phyloP scores from a whole-genome alignment of 2,113 vertebrate genomes.

The Melanerpes aurifrons region DNA sequence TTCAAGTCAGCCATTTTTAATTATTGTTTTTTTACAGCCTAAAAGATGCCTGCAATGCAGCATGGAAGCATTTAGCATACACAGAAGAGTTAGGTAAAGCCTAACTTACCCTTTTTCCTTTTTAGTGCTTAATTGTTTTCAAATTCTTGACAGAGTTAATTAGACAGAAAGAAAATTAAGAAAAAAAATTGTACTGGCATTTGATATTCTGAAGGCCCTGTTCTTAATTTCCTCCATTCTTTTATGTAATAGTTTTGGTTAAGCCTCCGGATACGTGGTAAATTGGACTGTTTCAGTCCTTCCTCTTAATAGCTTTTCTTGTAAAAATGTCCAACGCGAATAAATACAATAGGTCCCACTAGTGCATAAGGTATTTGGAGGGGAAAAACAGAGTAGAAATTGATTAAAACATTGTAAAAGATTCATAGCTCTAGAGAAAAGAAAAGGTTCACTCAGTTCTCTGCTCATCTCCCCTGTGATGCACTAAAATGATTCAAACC shows the following conservation, averaged over 20 bases:
- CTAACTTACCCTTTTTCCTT: conserved; percentile 12
- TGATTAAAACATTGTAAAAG: conserved; percentile 25
- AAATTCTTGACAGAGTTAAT: conserved; percentile 76
- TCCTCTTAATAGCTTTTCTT: conserved; percentile 72
- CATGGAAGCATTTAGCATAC: conserved; percentile 53
- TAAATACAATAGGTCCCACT: conserved; percentile 58
- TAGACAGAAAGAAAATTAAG: conserved; percentile 64
- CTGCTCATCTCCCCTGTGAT: neutral
- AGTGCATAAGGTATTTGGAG: conserved; percentile 20
- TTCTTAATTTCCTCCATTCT: conserved; percentile 79
- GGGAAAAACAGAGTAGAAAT: conserved; percentile 10
- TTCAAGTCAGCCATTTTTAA: neutral
- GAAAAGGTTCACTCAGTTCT: neutral
- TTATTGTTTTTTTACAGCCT: neutral
- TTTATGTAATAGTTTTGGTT: conserved; percentile 75
- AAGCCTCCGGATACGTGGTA: conserved; percentile 70
- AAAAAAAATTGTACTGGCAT: conserved; percentile 53
- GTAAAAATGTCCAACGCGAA: conserved; percentile 59
- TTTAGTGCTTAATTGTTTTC: conserved; percentile 67
- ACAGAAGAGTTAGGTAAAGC: conserved; percentile 49
- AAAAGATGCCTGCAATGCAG: neutral
- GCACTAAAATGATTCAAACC: neutral
- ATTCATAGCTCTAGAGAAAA: neutral
- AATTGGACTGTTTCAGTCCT: conserved; percentile 67
- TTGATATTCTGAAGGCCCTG: conserved; percentile 69